Base-by-base conservation (phyloP, 2,888 invertebrate species). In the Automeris io region DNA sequence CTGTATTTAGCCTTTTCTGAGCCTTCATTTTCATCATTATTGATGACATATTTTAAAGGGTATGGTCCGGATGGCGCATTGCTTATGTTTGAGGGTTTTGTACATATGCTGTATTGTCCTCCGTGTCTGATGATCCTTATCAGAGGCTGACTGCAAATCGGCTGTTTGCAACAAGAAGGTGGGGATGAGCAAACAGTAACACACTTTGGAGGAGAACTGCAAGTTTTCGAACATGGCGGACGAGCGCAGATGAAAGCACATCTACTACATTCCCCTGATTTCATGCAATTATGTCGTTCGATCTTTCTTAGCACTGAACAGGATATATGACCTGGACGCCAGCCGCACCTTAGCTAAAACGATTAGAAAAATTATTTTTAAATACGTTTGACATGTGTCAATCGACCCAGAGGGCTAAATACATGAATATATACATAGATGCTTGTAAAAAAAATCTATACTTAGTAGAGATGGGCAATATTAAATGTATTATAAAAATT, bases 321-420 rank as follows among this genome's bases (percentile, higher is more conserved):
- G 12, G 78, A 73, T 38, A 86, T 82, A 53, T 85, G 85, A n/a
- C 85, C 85, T 3, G 85, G 85, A 5, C 85, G 79, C 85, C 85
- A 86, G 21, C 85, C 85, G 51, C 85, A 86, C 41, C 80, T 65
- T 35, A 81, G 54, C 85, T 85, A 61, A 8, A 61, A 58, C 39
- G 26, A 24, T 11, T 3, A 12, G 11, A 35, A 7, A 39, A 18
- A 26, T 33, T 13, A 18, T 18, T 18, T 19, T 8, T 1, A 2
- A 24, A 26, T n/a, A 25, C 5, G n/a, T n/a, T n/a, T n/a, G n/a
- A n/a, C n/a, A n/a, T n/a, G n/a, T n/a, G n/a, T n/a, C n/a, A n/a
- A n/a, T n/a, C n/a, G n/a, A n/a, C n/a, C n/a, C n/a, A n/a, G n/a
- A n/a, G n/a, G n/a, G n/a, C n/a, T n/a, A n/a, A n/a, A n/a, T n/a